phyloP scores from a whole-genome alignment of 2,888 invertebrate species.

The Tethea ocularis region DNA sequence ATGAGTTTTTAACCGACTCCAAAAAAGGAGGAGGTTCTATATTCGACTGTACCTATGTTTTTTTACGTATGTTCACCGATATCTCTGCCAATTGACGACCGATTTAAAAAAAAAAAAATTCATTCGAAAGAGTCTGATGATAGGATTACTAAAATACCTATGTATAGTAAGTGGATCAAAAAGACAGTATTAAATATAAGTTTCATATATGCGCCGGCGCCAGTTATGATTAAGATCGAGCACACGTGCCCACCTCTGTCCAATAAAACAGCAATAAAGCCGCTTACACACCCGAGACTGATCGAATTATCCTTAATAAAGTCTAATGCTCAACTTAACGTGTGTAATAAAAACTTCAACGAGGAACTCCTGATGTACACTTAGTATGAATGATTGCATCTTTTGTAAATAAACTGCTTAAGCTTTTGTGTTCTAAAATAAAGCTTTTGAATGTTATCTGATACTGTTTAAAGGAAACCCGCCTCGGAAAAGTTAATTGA shows the following conservation, averaged over 20 bases:
- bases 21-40: too few species aligned
- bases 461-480: neutral
- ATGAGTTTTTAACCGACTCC: too few species aligned
- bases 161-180: neutral
- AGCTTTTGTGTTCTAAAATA: constrained; percentile 16
- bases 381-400: constrained; percentile 23
- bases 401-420: constrained; percentile 32
- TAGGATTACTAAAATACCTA: too few species aligned
- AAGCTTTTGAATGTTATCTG: neutral
- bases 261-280: constrained; percentile 47
- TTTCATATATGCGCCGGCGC: constrained; percentile 24
- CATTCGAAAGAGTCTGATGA: too few species aligned
- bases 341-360: constrained; percentile 35
- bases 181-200: neutral
- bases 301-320: constrained; percentile 40
- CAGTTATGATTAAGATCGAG: constrained; percentile 40
- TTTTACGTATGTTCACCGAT: too few species aligned
- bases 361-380: constrained; percentile 17
- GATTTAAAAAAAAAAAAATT: too few species aligned
- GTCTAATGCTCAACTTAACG: constrained; percentile 26
- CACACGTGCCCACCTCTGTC: constrained; percentile 39
- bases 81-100: too few species aligned
- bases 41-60: too few species aligned
- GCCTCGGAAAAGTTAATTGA: neutral
- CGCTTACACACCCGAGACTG: constrained; percentile 32